phyloP scores from a whole-genome alignment of 1,140 invertebrate species.

The Chrysomallon squamiferum region DNA sequence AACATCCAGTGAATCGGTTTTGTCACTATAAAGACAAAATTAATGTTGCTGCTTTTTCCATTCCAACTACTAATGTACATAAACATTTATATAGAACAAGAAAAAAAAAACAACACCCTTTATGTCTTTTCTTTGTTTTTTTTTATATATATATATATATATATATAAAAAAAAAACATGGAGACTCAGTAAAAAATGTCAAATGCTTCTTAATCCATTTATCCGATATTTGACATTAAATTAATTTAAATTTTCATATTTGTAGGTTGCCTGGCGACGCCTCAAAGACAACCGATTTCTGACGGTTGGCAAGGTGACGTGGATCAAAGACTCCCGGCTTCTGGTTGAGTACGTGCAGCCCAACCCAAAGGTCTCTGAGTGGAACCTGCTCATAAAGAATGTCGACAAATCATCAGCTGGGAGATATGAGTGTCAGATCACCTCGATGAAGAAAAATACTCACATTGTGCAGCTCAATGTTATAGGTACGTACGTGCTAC shows the following conservation, averaged over 20 bases:
- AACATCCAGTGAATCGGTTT: no score
- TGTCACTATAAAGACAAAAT: no score
- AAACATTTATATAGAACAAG: no score
- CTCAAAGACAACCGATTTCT: conserved; percentile 17
- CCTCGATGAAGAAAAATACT: conserved; percentile 7
- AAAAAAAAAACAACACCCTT: no score
- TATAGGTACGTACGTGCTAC: conserved; percentile 29
- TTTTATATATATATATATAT: no score
- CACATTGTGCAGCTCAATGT: conserved; percentile 24
- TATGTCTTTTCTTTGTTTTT: no score
- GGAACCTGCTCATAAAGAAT: conserved; percentile 27
- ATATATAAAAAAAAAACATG: no score
- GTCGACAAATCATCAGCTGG: conserved; percentile 11
- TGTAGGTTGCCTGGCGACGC: conserved; percentile 29
- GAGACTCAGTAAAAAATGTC: no score
- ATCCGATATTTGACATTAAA: no score
- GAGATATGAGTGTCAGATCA: conserved; percentile 32
- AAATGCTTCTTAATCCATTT: no score
- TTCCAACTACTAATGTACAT: no score
- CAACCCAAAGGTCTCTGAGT: conserved; percentile 10
- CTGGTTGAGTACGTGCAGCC: conserved; percentile 38
- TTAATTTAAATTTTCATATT: not conserved
- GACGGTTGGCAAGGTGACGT: conserved; percentile 32
- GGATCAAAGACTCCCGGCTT: conserved; percentile 22
- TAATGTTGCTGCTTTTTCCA: no score